Evolutionary conservation across 2,888 invertebrate species (phyloP).

Genomic region (Esperia sulphurella): DNA sequence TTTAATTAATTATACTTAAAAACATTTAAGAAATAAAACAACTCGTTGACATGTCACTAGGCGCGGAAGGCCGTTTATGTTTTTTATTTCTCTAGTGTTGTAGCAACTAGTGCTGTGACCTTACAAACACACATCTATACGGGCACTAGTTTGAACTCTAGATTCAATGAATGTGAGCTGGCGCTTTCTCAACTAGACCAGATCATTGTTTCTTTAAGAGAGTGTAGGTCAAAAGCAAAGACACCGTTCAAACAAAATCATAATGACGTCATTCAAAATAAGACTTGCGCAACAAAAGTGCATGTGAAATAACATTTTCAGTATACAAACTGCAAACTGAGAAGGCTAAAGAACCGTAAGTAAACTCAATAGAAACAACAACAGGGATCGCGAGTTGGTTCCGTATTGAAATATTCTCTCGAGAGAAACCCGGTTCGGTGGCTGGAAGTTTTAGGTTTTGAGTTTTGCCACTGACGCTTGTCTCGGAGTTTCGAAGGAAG

Average conservation of each 20-base stretch:
- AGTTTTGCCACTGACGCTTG: conserved; percentile 5
- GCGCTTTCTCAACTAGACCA: too few relatives aligned
- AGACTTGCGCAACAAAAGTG: neutral
- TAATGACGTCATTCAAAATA: neutral
- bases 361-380: conserved; percentile 9
- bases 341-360: neutral
- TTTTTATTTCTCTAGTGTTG: too few relatives aligned
- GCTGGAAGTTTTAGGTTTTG: conserved; percentile 8
- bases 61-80: too few relatives aligned
- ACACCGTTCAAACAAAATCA: neutral
- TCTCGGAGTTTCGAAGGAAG: neutral
- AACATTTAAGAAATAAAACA: too few relatives aligned
- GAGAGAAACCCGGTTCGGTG: neutral
- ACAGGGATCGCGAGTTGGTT: conserved; percentile 1
- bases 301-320: neutral
- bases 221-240: too few relatives aligned
- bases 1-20: too few relatives aligned
- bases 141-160: too few relatives aligned
- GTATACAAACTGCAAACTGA: neutral
- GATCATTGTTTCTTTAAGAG: too few relatives aligned
- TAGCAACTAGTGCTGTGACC: too few relatives aligned
- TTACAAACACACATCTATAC: too few relatives aligned
- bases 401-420: conserved; percentile 12
- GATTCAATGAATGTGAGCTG: too few relatives aligned
- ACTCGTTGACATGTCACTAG: too few relatives aligned